Evolutionary conservation across 2,113 vertebrate genomes (phyloP).

Genomic region (Nesogale talazaci): DNA sequence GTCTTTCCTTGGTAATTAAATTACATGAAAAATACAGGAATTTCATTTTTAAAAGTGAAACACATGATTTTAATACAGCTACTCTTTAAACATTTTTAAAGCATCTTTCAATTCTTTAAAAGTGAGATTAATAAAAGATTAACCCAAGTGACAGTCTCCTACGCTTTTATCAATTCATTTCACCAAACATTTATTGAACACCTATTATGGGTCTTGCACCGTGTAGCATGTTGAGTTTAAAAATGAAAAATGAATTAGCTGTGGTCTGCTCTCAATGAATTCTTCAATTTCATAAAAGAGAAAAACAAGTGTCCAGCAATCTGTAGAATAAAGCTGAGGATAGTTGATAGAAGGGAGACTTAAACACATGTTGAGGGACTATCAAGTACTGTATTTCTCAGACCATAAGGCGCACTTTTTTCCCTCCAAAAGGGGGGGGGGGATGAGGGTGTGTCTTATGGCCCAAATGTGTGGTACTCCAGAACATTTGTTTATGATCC

Average conservation of each 20-base stretch:
- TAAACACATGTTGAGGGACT: neutral
- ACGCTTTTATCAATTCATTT: constrained; percentile 24
- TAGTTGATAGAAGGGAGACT: neutral
- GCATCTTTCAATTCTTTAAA: constrained; percentile 28
- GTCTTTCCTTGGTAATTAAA: constrained; percentile 54
- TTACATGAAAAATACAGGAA: constrained; percentile 31
- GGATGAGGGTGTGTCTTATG: too few species aligned
- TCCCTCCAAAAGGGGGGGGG: too few species aligned
- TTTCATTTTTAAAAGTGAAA: constrained; percentile 26
- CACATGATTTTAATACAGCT: constrained; percentile 40
- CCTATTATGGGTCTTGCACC: neutral
- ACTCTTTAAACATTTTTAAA: constrained; percentile 46
- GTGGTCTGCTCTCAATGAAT: neutral
- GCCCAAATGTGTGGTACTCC: too few species aligned
- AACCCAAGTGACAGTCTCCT: neutral
- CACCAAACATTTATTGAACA: constrained; percentile 47
- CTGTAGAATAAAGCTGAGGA: neutral
- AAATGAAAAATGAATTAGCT: constrained; percentile 52
- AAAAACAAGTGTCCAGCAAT: neutral
- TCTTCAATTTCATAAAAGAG: constrained; percentile 26
- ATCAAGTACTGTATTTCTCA: too few species aligned
- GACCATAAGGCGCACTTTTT: too few species aligned
- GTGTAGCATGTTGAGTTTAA: neutral
- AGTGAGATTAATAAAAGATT: constrained; percentile 49
- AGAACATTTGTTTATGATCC: too few species aligned